Evolutionary conservation across 1,140 invertebrate genomes (phyloP), one percentile per base, ranked within the genome.

Genomic region (Aphis craccivora): DNA sequence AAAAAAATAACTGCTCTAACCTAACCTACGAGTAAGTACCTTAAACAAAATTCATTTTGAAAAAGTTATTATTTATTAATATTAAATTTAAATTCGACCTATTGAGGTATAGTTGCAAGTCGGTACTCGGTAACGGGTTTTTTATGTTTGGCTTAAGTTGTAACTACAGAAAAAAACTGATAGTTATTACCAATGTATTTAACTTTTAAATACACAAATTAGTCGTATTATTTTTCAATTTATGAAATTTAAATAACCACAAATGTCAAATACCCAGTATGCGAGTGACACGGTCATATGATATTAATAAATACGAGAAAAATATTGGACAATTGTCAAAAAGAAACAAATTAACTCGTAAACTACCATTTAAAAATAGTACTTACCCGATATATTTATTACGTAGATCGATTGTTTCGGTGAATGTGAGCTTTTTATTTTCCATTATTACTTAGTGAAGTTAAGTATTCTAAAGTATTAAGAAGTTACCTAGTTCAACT

Each of bases 301-400:
- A 43, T 55, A 60, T 40, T 90, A 37, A 60, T 40, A 90, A 37
- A 90, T 35, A 25, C 9, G 22, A 43, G 11, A 35, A 89, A 90
- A 60, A 40, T 40, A 25, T 55, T 90, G 55, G 51, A 90, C 35
- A 25, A 14, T 0, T 25, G 25, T 40, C 55, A 55, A 90, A 43
- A 55, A 90, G 1, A 89, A 25, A n/a, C 30, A 37, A 55, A 89
- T 35, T 25, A 23, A 90, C n/a, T 6, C 37, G 18, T 37, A 37
- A 37, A 35, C 76, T 81, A 37, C 18, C 37, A 22, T 37, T 51
- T 90, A 90, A 55, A 90, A 90, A 90, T 90, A 53, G 67, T 25
- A 83, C 91, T 93, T 37, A 93, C 91, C 91, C 91, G 25, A 93
- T 23, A 30, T 93, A 84, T 53, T 86, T 93, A 37, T 93, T 93